phyloP scores from a whole-genome alignment of 2,113 vertebrate species.

The Dipodomys merriami region DNA sequence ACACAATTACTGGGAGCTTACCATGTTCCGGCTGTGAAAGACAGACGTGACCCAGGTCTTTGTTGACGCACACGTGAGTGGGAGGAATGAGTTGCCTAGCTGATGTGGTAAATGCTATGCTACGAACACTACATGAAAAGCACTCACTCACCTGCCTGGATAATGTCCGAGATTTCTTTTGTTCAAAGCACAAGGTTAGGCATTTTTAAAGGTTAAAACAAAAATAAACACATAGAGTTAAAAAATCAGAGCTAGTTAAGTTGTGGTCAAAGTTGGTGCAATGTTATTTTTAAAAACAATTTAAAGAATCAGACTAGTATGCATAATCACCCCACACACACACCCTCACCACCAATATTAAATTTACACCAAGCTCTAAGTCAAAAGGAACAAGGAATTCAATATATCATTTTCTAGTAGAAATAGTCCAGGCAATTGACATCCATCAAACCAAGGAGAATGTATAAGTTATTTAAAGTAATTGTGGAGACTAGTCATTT shows the following conservation, averaged over 20 bases:
- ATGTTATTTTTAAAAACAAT: background rate
- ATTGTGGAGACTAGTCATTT: conserved; percentile 17
- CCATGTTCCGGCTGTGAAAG: background rate
- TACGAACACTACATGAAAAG: background rate
- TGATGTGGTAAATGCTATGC: background rate
- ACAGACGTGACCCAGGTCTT: no score
- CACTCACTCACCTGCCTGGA: background rate
- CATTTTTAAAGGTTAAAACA: background rate
- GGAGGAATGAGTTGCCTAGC: background rate
- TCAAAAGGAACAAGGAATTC: conserved; percentile 33
- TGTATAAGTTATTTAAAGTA: conserved; percentile 28
- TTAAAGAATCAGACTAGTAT: background rate
- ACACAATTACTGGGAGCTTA: background rate
- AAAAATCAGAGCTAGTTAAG: conserved; percentile 33
- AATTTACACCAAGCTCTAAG: background rate
- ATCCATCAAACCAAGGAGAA: background rate
- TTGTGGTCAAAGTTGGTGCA: background rate
- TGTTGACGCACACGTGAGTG: background rate
- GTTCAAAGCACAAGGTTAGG: background rate
- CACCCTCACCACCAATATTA: background rate
- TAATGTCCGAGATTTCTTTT: background rate
- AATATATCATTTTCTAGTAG: conserved; percentile 12
- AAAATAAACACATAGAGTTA: background rate
- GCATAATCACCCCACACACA: background rate
- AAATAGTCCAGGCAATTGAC: conserved; percentile 44